Evolutionary conservation across 1,140 invertebrate genomes (phyloP), one percentile per base, ranked within the genome.

Genomic region (Drosophila rhopaloa): DNA sequence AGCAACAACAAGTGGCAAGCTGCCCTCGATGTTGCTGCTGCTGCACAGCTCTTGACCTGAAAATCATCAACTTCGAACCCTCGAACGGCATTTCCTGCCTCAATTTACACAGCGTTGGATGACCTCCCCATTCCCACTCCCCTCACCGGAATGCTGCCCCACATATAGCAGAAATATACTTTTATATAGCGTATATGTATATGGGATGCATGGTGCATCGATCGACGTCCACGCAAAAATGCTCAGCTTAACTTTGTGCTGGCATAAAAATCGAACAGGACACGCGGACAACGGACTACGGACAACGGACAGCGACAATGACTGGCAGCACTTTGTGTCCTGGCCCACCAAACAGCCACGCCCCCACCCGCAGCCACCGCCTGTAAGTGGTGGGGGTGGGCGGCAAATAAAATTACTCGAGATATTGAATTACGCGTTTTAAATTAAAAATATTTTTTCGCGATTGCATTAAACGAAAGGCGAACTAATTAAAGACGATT

Each of bases 351-450:
- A 27, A 11, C 7, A 8, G 24, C 50, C 6, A 38, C 14, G 38
- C 35, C 56, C 11, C 19, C 27, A n/a, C 5, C 57, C n/a, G 9
- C 8, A n/a, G 19, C 19, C 10, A n/a, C 32, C 41, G 77, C 57
- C 44, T 76, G 70, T 68, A 76, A 76, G 72, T 56, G 73, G 32
- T 41, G 24, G 65, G 60, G 48, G 43, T 41, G 68, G 66, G 66
- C 68, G 66, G 65, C 41, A 84, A 89, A 88, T 88, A 89, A 84
- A 89, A 88, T 88, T 88, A 88, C 80, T 59, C 68, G 63, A 73
- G 72, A 88, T 88, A 88, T 88, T 88, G 73, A 88, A 88, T 88
- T 88, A 89, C 83, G 84, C 84, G 85, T 80, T 88, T 88, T 86
- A 86, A 86, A 86, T 86, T 86, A 86, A 88, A 86, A 86, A 86